Evolutionary conservation across 2,113 vertebrate species (phyloP), one percentile per base, ranked within the genome.

Genomic region (Acinonyx jubatus): DNA sequence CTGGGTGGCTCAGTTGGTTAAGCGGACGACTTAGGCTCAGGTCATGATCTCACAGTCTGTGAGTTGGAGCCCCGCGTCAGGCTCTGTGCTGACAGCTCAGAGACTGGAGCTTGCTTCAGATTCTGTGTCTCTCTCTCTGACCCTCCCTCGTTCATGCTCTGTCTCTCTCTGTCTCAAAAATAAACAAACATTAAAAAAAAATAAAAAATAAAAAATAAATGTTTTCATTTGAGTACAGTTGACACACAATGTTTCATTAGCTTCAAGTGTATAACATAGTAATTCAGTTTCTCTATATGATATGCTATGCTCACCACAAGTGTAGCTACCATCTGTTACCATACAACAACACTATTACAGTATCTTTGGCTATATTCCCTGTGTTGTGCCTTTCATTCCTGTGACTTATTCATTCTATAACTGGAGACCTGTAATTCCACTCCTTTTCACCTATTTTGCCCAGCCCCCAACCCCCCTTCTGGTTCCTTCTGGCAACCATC

Each of bases 31-130:
- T 45, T 45, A 0, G 7, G 45, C 45, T 45, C 45, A 45, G 45
- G 45, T 45, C 45, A 45, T 1, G 45, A 45, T 45, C 45, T 45
- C 45, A 8, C 1, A 9, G 45, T 45, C 45, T 8, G 1, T 45
- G 45, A 9, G 45, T 45, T 45, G 0, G 45, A 45, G 45, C 45
- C 45, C 45, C 1, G 7, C 0, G 1, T 45, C 7, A 8, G 45
- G 45, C 45, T 45, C 45, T 45, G 8, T 45, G 45, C 45, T 45
- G 45, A 45, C 7, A 45, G 45, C 45, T 45, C 45, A 45, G 45
- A 45, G 45, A 9, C 45, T 45, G 45, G 45, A 45, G 45, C 45
- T 8, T 45, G 45, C 45, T 45, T 45, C 45, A 45, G 45, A 45
- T 45, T 45, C 8, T 45, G 45, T 45, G 45, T 45, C 45, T 45